Conservation (phyloP, 2,888 invertebrate species). For the Mystacides longicornis region DNA sequence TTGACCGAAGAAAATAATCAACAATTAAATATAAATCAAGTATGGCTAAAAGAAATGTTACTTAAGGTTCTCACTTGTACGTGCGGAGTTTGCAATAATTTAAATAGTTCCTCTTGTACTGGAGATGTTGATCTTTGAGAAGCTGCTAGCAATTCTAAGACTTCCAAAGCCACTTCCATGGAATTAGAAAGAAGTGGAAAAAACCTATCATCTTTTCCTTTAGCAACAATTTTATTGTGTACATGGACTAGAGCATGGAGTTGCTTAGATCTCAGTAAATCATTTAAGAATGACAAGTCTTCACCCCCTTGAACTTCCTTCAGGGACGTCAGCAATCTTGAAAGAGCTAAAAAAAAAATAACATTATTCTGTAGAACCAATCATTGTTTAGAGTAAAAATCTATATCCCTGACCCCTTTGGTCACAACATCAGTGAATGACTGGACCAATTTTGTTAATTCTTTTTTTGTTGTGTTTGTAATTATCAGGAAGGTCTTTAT, state of each 20-base stretch:
- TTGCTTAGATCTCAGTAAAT: conserved; percentile 77
- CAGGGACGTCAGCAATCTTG: conserved; percentile 71
- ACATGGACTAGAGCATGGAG: conserved; percentile 85
- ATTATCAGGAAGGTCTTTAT: no score
- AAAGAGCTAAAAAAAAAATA: conserved; percentile 56
- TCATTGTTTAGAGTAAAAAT: no score
- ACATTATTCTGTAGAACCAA: no score
- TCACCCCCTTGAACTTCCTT: conserved; percentile 80
- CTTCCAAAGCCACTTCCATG: conserved; percentile 75
- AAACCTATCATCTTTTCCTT: conserved; percentile 77
- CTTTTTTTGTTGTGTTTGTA: no score
- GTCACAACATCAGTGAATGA: no score
- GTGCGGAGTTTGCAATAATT: conserved; percentile 76
- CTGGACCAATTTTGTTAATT: no score
- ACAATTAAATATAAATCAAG: no score
- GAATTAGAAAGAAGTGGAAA: conserved; percentile 79
- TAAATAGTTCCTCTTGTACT: conserved; percentile 72
- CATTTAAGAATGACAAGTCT: conserved; percentile 79
- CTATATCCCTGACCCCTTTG: no score
- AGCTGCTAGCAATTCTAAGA: conserved; percentile 64
- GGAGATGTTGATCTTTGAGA: conserved; percentile 51
- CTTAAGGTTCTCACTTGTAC: conserved; percentile 77
- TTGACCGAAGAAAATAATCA: no score
- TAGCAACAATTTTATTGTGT: conserved; percentile 80
- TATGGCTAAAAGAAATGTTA: no score